A percentile compares a stretch with the other conserved stretches of the same genome.
Evolutionary conservation across 2,888 invertebrate genomes (phyloP).

Genomic region (Leptinotarsa rubiginosa): DNA sequence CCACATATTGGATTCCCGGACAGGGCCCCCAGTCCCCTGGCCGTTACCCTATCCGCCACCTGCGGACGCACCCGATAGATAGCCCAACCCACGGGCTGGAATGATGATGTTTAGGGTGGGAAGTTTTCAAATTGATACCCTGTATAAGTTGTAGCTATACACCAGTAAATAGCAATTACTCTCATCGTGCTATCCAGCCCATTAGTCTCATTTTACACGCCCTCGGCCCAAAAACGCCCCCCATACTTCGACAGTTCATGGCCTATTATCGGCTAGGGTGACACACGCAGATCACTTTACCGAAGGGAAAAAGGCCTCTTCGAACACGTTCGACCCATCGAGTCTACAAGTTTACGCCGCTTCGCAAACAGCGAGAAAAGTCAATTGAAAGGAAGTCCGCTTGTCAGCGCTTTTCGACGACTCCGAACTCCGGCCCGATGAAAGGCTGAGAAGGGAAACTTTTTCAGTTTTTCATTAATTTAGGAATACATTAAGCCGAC

Average conservation of each 20-base stretch:
- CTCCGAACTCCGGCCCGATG: conserved; percentile 26
- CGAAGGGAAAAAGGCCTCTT: conserved; percentile 25
- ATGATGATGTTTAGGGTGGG: too few relatives aligned
- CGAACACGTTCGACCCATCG: conserved; percentile 38
- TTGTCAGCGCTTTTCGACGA: conserved; percentile 40
- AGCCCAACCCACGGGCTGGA: too few relatives aligned
- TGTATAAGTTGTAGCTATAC: background rate
- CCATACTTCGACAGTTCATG: background rate
- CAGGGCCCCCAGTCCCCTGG: too few relatives aligned
- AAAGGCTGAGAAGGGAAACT: conserved; percentile 30
- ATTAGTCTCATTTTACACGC: background rate
- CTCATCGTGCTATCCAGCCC: background rate
- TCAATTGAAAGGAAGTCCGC: conserved; percentile 40
- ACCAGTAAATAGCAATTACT: background rate
- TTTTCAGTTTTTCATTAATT: conserved; percentile 29
- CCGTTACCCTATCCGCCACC: too few relatives aligned
- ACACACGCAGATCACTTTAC: conserved; percentile 8
- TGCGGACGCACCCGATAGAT: too few relatives aligned
- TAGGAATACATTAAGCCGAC: conserved; percentile 36
- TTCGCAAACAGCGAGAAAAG: conserved; percentile 33
- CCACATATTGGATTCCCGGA: too few relatives aligned
- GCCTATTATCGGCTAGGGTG: background rate
- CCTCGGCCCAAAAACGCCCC: background rate
- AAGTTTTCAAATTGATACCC: too few relatives aligned
- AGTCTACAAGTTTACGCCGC: conserved; percentile 35